Base-by-base conservation (phyloP, 92 coral and sea anemone species). In the Porites lobata region DNA sequence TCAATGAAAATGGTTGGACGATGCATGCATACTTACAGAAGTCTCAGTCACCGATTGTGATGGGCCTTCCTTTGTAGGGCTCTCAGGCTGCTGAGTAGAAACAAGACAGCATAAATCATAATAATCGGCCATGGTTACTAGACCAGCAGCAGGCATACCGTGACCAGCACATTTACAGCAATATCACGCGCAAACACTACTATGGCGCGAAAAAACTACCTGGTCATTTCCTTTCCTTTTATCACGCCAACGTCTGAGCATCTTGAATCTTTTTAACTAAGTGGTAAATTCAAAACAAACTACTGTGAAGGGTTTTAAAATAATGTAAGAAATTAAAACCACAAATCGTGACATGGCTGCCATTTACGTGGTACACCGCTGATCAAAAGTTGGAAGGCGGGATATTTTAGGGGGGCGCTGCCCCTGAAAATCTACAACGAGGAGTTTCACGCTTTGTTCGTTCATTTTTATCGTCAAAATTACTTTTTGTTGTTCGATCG, bases 201-300 rank as follows among this genome's bases (percentile, higher is more conserved):
- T 38, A 38, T 38, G 47, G 47, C 78, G 29, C 58, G 12, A 6
- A 12, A 10, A 6, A 15, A 52, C 9, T 77, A 85, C 89, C 89
- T 85, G 89, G 6, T 85, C 89, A 24, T 57, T 85, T 4, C 87
- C 94, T 50, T 87, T 91, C 69, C 84, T 87, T 72, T 91, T 95
- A 66, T 93, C 95, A 19, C 94, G 91, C 96, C 94, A 95, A 65
- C 95, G 93, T 75, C 93, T 95, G 75, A 95, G 93, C 98, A 95
- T 95, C 38, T 66, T 92, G 92, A 71, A 56, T 68, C 69, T 74
- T 26, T 50, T 56, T 50, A 50, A 15, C 50, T 69, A 50, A 14
- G 9, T 19, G 77, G 22, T 15, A 20, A 75, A 58, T 14, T 10
- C 1, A n/a, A 7, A 68, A 38, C 18, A 52, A 87, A 64, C 18